Base-by-base conservation (phyloP, 2,888 invertebrate species). In the Hofmannophila pseudospretella region DNA sequence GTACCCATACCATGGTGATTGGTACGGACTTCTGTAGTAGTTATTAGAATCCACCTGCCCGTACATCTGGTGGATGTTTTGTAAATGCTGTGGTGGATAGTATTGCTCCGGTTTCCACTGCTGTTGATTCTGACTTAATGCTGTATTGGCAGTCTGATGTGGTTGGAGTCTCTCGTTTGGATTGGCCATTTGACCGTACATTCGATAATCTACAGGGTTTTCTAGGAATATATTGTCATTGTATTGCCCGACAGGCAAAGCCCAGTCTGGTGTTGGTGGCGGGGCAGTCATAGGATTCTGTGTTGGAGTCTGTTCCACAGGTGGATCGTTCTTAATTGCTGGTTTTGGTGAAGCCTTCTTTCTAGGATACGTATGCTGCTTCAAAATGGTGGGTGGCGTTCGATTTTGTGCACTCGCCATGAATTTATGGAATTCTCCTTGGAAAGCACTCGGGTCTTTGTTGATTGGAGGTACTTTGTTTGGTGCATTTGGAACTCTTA, bases 361-460 rank as follows among this genome's bases (percentile, higher is more conserved):
- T 1, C 44, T 30, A 11, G 14, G 41, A 29, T 22, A 28, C 7
- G 29, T 28, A 7, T 41, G 20, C 8, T 37, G 39, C 25, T 28
- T 29, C 19, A 39, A 2, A 12, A 37, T 34, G 1, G 37, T 39
- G 1, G 39, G 32, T 1, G 38, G 29, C 23, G 23, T 2, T 20
- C 11, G 26, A 1, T 20, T 36, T 25, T 42, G 38, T 40, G 48
- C 54, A 4, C 36, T 45, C 0, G 51, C 38, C 79, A 84, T 81
- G 36, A 86, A 86, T 43, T 80, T 84, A 34, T 77, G 67, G 44
- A 82, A 86, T 45, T 85, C 86, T 0, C 68, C 66, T 42, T 79
- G 72, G 32, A 82, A 86, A 0, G 84, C 82, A n/a, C 66, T 80
- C 0, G 81, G 80, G 23, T 77, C 75, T 41, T 80, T 84, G 38